Evolutionary conservation across 2,888 invertebrate genomes (phyloP).

Genomic region (Homarus gammarus): DNA sequence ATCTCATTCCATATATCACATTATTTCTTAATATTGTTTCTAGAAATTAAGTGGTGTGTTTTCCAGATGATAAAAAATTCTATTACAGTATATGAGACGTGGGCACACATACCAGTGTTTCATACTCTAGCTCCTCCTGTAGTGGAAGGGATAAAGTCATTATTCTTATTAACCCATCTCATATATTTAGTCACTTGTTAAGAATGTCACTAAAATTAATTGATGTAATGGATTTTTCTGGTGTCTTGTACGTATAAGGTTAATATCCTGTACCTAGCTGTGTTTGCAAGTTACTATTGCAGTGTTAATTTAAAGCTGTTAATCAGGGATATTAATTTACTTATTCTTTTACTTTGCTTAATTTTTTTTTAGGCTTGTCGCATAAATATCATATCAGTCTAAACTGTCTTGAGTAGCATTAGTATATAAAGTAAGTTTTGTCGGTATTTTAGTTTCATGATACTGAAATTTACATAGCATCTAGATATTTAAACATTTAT

Average conservation of each 20-base stretch:
- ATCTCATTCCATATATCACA: too few species aligned
- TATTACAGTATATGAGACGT: too few species aligned
- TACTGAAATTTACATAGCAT: not conserved
- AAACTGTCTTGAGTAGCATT: slow-evolving; percentile 32
- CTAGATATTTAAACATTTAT: not conserved
- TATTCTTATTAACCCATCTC: too few species aligned
- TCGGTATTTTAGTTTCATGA: not conserved
- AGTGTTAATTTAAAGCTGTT: slow-evolving; percentile 1
- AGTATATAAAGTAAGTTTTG: not conserved
- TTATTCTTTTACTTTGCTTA: slow-evolving; percentile 23
- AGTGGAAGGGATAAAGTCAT: too few species aligned
- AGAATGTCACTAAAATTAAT: too few species aligned
- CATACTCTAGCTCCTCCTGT: too few species aligned
- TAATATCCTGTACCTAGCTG: not conserved
- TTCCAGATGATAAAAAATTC: too few species aligned
- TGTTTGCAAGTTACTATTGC: slow-evolving; percentile 28
- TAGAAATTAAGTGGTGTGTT: too few species aligned
- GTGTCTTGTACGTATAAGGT: not conserved
- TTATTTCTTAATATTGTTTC: too few species aligned
- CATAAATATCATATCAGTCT: slow-evolving; percentile 17
- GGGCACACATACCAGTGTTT: too few species aligned
- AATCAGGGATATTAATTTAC: not conserved
- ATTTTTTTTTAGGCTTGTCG: slow-evolving; percentile 43
- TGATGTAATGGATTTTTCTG: not conserved
- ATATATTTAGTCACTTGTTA: too few species aligned